Base-by-base conservation (phyloP, 1,140 invertebrate genomes). In the Linepithema humile region DNA sequence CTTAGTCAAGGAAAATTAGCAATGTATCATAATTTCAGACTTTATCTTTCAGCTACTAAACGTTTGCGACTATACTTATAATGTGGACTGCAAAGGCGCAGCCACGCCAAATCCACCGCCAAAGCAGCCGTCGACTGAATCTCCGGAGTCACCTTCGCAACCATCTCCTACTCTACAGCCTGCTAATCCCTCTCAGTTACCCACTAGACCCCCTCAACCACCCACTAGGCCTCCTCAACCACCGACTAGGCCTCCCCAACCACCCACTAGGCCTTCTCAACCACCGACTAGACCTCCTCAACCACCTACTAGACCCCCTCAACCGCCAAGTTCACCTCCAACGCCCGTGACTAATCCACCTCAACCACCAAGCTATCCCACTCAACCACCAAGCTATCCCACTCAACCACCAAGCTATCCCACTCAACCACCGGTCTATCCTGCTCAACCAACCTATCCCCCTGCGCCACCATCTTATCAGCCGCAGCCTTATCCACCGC, bases 61-160 rank as follows among this genome's bases (percentile, higher is more conserved):
- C 29, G 94, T 96, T 2, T 96, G 96, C 82, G 96, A 96, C 84
- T 96, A 96, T 80, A 91, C 93, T 0, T 92, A 94, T 70, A 94
- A 94, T 35, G 96, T 96, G 0, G 93, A 95, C 83, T 96, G 96
- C 86, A 90, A 92, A 78, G 94, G 94, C 3, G 84, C 93, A n/a
- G 92, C 90, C 0, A 93, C 93, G 0, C 92, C 91, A 0, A 90
- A 89, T 3, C 91, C 90, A 3, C 70, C 90, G 7, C 65, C 72
- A 10, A 70, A 57, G 0, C 55, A 73, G 70, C 72, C 29, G 10
- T 32, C 64, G 4, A 48, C 74, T 69, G 38, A 73, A 38, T 32
- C 83, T 29, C 15, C 72, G 4, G 45, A 12, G 29, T 38, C 15
- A 4, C 48, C 75, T 17, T 38, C 45, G 40, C n/a, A 40, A 9